Percentiles rank a stretch among this genome's conserved stretches.
Evolutionary conservation across 2,797 vertebrate species (phyloP).

Genomic region (Eurystomus glaucurus): DNA sequence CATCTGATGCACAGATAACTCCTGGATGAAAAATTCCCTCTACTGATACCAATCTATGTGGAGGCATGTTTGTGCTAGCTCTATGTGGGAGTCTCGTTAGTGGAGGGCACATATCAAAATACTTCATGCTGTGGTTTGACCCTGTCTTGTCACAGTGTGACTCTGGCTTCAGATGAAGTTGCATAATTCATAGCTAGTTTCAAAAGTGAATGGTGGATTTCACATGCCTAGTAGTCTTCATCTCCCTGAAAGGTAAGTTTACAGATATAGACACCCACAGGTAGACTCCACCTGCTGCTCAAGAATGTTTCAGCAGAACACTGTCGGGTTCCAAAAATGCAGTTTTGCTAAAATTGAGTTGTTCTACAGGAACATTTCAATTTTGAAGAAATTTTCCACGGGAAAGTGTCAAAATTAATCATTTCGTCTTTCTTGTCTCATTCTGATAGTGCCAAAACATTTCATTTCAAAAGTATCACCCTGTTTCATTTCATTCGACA

Average conservation of each 20-base stretch:
- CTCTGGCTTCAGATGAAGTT: slow-evolving; percentile 5
- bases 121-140: slow-evolving; percentile 11
- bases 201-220: background rate
- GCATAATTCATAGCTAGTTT: slow-evolving; percentile 19
- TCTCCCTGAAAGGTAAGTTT: background rate
- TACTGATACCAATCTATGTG: background rate
- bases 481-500: background rate
- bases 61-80: background rate
- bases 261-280: background rate
- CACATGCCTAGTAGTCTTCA: background rate
- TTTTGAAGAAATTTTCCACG: background rate
- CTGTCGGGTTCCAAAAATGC: background rate
- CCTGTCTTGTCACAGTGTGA: background rate
- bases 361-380: background rate
- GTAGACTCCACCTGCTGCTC: background rate
- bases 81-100: background rate
- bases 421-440: background rate
- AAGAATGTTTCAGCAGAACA: background rate
- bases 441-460: slow-evolving; percentile 43
- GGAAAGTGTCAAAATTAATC: slow-evolving; percentile 46
- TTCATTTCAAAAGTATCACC: slow-evolving; percentile 2
- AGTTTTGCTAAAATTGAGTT: background rate
- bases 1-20: background rate
- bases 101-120: slow-evolving; percentile 19
- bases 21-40: background rate